Conservation (phyloP, 2,113 vertebrate species). For the Uropsilus gracilis region DNA sequence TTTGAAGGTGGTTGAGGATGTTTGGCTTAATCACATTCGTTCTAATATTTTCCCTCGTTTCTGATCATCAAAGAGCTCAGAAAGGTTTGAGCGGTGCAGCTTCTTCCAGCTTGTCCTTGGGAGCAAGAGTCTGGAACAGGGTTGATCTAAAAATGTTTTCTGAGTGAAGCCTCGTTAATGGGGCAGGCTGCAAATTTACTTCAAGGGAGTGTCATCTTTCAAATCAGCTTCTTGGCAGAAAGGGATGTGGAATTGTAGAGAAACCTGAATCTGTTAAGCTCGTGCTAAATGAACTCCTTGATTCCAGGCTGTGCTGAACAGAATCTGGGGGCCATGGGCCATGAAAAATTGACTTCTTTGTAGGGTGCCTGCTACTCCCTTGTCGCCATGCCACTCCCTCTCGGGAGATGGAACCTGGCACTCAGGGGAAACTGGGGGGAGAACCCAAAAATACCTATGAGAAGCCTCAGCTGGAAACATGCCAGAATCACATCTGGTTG, state of each 20-base stretch:
- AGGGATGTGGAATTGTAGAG: neutral
- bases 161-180: conserved; percentile 41
- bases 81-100: conserved; percentile 42
- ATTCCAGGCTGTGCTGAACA: neutral
- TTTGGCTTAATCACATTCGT: conserved; percentile 66
- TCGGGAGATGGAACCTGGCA: neutral
- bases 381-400: neutral
- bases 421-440: neutral
- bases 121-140: conserved; percentile 43
- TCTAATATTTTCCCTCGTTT: conserved; percentile 50
- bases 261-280: conserved; percentile 25
- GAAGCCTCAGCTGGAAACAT: neutral
- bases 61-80: conserved; percentile 66
- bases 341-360: neutral
- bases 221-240: conserved; percentile 62
- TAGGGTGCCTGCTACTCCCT: neutral
- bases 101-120: conserved; percentile 68
- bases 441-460: neutral
- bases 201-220: conserved; percentile 53
- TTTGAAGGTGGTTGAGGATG: conserved; percentile 70
- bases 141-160: conserved; percentile 71
- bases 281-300: conserved; percentile 29
- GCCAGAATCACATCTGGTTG: neutral
- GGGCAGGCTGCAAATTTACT: conserved; percentile 56
- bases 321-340: neutral